Conservation (phyloP, 2,888 invertebrate genomes). For the Pediacus dermestoides region DNA sequence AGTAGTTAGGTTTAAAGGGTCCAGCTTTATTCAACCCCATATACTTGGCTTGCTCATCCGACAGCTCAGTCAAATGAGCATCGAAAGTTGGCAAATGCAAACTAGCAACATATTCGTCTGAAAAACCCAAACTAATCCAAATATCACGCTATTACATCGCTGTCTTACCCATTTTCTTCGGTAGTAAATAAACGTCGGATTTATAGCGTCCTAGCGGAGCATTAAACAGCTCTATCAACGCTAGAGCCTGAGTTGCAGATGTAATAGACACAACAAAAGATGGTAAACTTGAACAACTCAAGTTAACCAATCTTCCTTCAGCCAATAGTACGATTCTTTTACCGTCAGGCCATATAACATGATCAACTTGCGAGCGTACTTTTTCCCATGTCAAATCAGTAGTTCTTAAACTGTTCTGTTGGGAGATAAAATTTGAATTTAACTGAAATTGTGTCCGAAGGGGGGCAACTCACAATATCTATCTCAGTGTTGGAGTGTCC, state of each 20-base stretch:
- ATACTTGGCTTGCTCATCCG: conserved; percentile 96
- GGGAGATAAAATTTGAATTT: conserved; percentile 10
- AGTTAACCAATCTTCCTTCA: conserved; percentile 92
- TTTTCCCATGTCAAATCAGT: conserved; percentile 97
- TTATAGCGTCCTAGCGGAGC: conserved; percentile 93
- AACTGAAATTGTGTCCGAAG: too few relatives aligned
- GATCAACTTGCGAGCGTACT: conserved; percentile 95
- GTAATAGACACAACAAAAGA: conserved; percentile 98
- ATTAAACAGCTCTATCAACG: conserved; percentile 94
- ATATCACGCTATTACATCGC: too few relatives aligned
- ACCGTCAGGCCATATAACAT: conserved; percentile 97
- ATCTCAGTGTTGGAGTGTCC: conserved; percentile 96
- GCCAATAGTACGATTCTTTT: conserved; percentile 91
- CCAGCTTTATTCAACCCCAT: conserved; percentile 96
- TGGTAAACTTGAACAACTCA: conserved; percentile 94
- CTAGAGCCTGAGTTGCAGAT: conserved; percentile 93
- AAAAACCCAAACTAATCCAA: conserved; percentile 30
- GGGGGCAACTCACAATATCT: conserved; percentile 69
- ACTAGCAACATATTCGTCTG: conserved; percentile 96
- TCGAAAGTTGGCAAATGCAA: conserved; percentile 96
- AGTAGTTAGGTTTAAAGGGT: conserved; percentile 98
- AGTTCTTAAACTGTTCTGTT: conserved; percentile 82
- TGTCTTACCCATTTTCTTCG: conserved; percentile 96
- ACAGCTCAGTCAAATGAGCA: conserved; percentile 92
- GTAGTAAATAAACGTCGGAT: conserved; percentile 93